These are phyloP conservation scores for Botia almorhae DNA, from an alignment of 2,797 vertebrate species.

Conservation along the genomic window DNA sequence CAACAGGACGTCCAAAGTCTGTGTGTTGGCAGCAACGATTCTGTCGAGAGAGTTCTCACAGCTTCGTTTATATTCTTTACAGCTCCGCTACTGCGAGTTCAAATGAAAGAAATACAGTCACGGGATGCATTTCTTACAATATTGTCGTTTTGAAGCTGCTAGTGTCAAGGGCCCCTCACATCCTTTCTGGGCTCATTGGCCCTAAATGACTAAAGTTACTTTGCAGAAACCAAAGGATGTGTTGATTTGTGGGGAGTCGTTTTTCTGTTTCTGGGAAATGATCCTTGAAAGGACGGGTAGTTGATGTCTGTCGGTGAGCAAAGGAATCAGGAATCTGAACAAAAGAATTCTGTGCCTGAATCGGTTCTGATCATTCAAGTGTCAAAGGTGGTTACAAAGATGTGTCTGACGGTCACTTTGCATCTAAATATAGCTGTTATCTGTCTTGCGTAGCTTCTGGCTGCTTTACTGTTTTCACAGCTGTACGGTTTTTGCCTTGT, in stretches of 20 bases:
- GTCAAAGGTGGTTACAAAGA: conserved; percentile 40
- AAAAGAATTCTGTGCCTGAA: conserved; percentile 65
- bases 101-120: neutral
- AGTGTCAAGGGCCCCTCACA: conserved; percentile 54
- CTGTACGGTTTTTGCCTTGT: conserved; percentile 56
- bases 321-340: conserved; percentile 31
- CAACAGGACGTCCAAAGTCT: conserved; percentile 28
- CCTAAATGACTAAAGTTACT: conserved; percentile 49
- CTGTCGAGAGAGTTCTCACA: conserved; percentile 27
- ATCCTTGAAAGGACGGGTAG: conserved; percentile 40
- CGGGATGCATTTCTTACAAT: conserved; percentile 64
- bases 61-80: conserved; percentile 36
- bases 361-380: conserved; percentile 69
- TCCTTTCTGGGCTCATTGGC: conserved; percentile 36
- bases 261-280: conserved; percentile 59
- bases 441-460: conserved; percentile 66
- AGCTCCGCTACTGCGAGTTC: conserved; percentile 39
- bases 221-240: conserved; percentile 74
- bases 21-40: conserved; percentile 28
- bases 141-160: conserved; percentile 72
- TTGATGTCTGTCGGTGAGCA: conserved; percentile 29
- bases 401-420: conserved; percentile 59
- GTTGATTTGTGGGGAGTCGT: conserved; percentile 61
- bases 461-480: conserved; percentile 59
- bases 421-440: conserved; percentile 62